Conservation (phyloP, 2,888 invertebrate species). For the Invenusta paracnida region DNA sequence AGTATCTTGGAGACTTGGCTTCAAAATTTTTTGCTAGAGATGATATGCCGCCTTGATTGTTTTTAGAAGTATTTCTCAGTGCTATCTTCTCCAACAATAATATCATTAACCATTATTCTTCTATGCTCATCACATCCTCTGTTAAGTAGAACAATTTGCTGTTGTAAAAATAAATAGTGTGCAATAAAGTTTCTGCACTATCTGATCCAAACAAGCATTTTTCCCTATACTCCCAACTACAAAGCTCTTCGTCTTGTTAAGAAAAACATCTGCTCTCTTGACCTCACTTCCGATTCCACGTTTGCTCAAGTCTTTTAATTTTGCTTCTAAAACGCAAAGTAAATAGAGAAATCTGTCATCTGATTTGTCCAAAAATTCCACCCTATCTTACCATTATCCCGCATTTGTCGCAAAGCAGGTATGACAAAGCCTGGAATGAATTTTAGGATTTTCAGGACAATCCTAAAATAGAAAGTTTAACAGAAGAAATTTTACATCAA, state of each 20-base stretch:
- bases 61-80: background rate
- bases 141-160: background rate
- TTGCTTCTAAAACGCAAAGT: background rate
- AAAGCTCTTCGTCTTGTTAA: background rate
- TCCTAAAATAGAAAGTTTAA: background rate
- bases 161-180: conserved; percentile 27
- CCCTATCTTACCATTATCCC: background rate
- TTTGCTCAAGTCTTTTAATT: background rate
- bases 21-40: background rate
- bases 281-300: background rate
- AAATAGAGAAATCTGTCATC: too few species aligned
- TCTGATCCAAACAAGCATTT: background rate
- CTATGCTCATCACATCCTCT: background rate
- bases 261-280: conserved; percentile 7
- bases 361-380: background rate
- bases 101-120: background rate
- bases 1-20: background rate
- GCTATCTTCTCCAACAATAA: conserved; percentile 8
- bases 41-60: conserved; percentile 20
- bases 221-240: too few species aligned
- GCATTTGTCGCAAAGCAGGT: conserved; percentile 8
- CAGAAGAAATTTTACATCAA: background rate
- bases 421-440: too few species aligned
- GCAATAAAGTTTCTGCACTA: conserved; percentile 8
- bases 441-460: background rate